Conservation (phyloP, 2,888 invertebrate species). For the Colostygia pectinataria region DNA sequence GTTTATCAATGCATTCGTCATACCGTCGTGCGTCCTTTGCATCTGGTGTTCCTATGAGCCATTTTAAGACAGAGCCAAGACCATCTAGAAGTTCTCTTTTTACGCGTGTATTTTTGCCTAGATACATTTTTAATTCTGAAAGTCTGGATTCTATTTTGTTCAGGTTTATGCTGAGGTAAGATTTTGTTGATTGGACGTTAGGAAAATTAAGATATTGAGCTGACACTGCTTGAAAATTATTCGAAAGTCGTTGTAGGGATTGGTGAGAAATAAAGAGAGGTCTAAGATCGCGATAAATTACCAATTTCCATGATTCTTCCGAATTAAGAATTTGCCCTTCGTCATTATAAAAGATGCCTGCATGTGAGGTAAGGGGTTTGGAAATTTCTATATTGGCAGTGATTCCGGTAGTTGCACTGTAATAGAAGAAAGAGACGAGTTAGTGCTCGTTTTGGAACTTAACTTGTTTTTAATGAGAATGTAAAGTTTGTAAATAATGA, state of each 20-base stretch:
- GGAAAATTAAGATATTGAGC: conserved; percentile 22
- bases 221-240: conserved; percentile 18
- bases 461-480: conserved; percentile 12
- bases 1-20: background rate
- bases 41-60: conserved; percentile 42
- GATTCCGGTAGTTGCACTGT: conserved; percentile 11
- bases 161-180: conserved; percentile 30
- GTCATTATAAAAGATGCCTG: conserved; percentile 30
- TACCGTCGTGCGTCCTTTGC: conserved; percentile 25
- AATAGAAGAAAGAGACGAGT: conserved; percentile 26
- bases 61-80: conserved; percentile 39
- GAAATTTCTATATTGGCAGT: conserved; percentile 10
- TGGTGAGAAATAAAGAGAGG: conserved; percentile 22
- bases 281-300: conserved; percentile 34
- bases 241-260: conserved; percentile 17
- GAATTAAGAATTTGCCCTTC: conserved; percentile 24
- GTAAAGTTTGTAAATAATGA: too few relatives aligned
- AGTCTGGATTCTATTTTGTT: conserved; percentile 33
- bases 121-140: conserved; percentile 30
- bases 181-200: conserved; percentile 25
- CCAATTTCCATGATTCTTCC: conserved; percentile 35
- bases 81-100: conserved; percentile 41
- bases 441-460: too few relatives aligned
- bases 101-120: conserved; percentile 3
- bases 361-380: conserved; percentile 27